A percentile compares a stretch with the other conserved stretches of the same genome.
Conservation (phyloP, 2,113 vertebrate genomes). For the Chaetodon auriga region DNA sequence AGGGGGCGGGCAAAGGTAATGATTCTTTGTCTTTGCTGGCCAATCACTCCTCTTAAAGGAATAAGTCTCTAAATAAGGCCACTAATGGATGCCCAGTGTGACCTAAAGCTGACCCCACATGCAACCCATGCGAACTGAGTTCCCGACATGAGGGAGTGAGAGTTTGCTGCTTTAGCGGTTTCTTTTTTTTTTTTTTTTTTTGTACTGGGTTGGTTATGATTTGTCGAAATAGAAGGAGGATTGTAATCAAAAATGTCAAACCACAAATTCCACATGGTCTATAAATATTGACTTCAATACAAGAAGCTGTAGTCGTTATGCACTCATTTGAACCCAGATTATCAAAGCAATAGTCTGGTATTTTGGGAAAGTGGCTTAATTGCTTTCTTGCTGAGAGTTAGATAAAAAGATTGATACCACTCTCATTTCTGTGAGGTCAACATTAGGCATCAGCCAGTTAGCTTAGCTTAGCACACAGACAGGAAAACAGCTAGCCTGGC, state of each 20-base stretch:
- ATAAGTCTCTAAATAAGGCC: constrained; percentile 84
- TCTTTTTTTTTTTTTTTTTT: constrained; percentile 7
- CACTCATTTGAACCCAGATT: neutral
- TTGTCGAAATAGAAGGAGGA: neutral
- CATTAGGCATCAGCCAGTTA: neutral
- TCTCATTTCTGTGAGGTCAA: neutral
- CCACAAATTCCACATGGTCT: constrained; percentile 14
- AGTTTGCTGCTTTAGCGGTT: constrained; percentile 39
- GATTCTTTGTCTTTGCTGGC: constrained; percentile 85
- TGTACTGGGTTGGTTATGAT: constrained; percentile 36
- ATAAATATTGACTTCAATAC: constrained; percentile 14
- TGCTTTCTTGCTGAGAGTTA: neutral
- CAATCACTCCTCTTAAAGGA: constrained; percentile 85
- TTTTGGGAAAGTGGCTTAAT: neutral
- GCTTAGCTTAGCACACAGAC: constrained; percentile 13
- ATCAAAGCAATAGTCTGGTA: no score
- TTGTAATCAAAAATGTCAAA: constrained; percentile 1
- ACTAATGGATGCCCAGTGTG: constrained; percentile 84
- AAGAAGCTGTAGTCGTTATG: neutral
- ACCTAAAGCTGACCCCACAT: constrained; percentile 79
- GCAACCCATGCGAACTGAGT: constrained; percentile 66
- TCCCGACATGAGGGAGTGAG: constrained; percentile 62
- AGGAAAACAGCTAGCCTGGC: neutral
- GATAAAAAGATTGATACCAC: neutral
- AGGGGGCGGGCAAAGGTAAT: constrained; percentile 84